Conservation (phyloP, 1,140 invertebrate species). For the Heterodera schachtii region DNA sequence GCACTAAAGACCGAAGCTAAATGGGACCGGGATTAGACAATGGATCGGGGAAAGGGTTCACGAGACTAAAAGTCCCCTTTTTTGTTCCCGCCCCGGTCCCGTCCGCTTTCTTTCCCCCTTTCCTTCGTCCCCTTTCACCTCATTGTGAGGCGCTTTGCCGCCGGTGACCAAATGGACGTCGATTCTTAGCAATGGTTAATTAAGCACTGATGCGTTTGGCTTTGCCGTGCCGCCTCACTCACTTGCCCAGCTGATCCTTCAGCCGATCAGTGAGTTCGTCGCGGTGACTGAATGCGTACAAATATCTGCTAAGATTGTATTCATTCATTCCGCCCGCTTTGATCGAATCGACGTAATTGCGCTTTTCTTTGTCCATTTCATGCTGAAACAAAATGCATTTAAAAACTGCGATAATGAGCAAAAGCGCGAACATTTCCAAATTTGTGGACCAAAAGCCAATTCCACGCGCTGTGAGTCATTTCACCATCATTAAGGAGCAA, state of each 20-base stretch:
- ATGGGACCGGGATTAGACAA: too few species aligned
- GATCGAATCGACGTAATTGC: conserved; percentile 77
- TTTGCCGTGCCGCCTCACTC: background rate
- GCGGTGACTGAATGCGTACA: conserved; percentile 58
- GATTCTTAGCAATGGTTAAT: conserved; percentile 67
- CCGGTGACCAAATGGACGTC: conserved; percentile 82
- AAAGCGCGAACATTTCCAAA: conserved; percentile 71
- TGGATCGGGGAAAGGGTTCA: too few species aligned
- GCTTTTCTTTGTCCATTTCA: conserved; percentile 76
- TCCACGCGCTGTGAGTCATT: conserved; percentile 77
- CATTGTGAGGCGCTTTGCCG: conserved; percentile 78
- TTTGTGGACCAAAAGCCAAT: conserved; percentile 84
- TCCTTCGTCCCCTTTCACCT: background rate
- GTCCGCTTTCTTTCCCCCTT: background rate
- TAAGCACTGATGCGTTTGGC: too few species aligned
- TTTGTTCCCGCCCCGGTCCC: too few species aligned
- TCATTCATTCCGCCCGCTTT: conserved; percentile 76
- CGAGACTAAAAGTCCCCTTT: too few species aligned
- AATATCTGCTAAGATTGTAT: conserved; percentile 74
- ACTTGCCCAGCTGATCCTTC: conserved; percentile 61
- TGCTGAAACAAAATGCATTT: conserved; percentile 66
- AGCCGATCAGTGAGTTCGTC: conserved; percentile 62
- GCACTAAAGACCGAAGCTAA: too few species aligned
- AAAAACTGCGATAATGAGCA: background rate
- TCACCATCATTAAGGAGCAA: conserved; percentile 71